Percentiles rank a stretch among this genome's conserved stretches.
phyloP scores from a whole-genome alignment of 2,113 vertebrate genomes.

The Lontra canadensis region DNA sequence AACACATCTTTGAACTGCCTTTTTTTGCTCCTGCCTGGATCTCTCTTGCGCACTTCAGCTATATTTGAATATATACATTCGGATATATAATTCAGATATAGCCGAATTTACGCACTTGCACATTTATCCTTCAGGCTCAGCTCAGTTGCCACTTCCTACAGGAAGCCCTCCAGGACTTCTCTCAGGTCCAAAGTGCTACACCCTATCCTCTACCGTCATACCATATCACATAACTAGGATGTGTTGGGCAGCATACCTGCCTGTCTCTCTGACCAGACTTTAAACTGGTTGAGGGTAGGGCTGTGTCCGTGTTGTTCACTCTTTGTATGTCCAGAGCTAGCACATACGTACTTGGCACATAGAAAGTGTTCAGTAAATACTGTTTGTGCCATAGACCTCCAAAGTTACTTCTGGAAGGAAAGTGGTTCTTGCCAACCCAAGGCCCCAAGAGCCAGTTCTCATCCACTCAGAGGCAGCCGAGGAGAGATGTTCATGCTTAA shows the following conservation, averaged over 20 bases:
- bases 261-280: neutral
- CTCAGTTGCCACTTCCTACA: neutral
- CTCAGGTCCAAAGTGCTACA: neutral
- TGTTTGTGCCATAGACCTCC: neutral
- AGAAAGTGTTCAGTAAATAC: neutral
- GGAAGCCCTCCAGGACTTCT: neutral
- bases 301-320: accelerated
- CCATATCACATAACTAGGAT: accelerated
- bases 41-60: neutral
- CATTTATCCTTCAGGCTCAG: neutral
- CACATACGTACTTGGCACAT: neutral
- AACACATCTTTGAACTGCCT: neutral
- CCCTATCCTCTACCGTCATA: neutral
- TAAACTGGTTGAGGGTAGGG: neutral
- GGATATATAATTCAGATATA: too few relatives aligned
- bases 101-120: too few relatives aligned
- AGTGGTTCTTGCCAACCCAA: neutral
- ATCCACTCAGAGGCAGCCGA: neutral
- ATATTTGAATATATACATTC: neutral
- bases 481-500: neutral
- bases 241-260: neutral
- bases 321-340: neutral
- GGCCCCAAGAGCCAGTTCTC: neutral
- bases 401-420: neutral
- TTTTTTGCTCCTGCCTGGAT: neutral